These are phyloP conservation scores for Allochrocebus solatus DNA, from an alignment of 2,797 vertebrate genomes.

Conservation along the genomic window DNA sequence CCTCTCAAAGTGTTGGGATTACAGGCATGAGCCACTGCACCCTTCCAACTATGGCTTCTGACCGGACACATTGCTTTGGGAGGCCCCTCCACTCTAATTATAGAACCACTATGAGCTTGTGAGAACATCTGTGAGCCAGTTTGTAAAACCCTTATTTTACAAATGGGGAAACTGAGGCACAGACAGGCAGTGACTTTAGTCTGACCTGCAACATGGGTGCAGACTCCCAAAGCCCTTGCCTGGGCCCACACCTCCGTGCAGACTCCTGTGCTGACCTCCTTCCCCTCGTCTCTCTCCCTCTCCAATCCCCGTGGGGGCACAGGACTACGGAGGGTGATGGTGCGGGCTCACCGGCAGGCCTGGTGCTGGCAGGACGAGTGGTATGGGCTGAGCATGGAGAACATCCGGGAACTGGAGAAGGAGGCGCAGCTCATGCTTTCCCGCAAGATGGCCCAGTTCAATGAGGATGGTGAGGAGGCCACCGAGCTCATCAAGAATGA, in stretches of 20 bases:
- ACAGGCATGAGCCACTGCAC: background rate
- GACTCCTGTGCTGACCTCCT: background rate
- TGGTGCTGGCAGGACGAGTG: constrained; percentile 99
- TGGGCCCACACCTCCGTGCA: background rate
- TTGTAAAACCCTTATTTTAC: background rate
- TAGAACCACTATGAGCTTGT: background rate
- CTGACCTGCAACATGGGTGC: rapidly evolving
- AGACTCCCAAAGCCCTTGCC: background rate
- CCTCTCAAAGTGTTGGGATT: background rate
- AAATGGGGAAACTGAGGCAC: background rate
- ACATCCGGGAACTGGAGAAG: constrained; percentile 96
- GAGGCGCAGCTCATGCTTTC: constrained; percentile 96
- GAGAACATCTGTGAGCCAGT: background rate
- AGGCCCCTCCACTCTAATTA: background rate
- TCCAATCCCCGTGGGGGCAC: background rate
- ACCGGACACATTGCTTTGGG: background rate
- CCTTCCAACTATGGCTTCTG: background rate
- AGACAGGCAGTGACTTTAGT: background rate
- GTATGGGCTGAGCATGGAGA: constrained; percentile 97
- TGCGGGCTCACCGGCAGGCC: constrained; percentile 96
- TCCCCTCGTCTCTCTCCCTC: no score
- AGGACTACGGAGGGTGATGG: constrained; percentile 98
- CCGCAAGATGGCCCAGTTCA: constrained; percentile 97
- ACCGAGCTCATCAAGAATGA: constrained; percentile 84
- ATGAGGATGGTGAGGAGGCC: constrained; percentile 84